Base-by-base conservation (phyloP, 2,113 vertebrate genomes). In the Gasterosteus nipponicus region DNA sequence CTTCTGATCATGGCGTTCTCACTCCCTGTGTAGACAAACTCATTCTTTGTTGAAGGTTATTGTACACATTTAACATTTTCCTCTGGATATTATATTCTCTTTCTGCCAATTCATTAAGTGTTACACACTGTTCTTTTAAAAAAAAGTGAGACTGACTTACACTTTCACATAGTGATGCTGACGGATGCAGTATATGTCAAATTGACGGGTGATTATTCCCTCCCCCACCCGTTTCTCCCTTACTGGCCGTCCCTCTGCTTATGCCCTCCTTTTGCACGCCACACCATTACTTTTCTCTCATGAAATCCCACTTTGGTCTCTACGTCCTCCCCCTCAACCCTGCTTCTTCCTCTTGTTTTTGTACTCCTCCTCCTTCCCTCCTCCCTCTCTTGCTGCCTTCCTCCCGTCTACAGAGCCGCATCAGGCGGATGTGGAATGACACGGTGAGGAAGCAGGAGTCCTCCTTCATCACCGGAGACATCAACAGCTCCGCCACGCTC, bases 341-440 rank as follows among this genome's bases (percentile, higher is more conserved):
- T 3, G 6, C 41, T 33, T 31, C 57, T 46, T 29, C n/a, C 10
- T 29, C 26, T 29, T 29, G 26, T 10, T 53, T 62, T 56, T 22
- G 39, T 38, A 29, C 70, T 51, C 67, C 65, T 70, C 33, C 42
- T 76, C 67, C 53, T n/a, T 39, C 53, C 53, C 51, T 19, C 19
- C 15, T 15, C 46, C 64, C 62, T 66, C 58, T 38, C 18, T 56
- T 1, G 19, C 51, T 54, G 57, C 71, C 41, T 77, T 51, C 59
- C 26, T 73, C 56, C 64, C 68, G 59, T 62, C 69, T 66, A 49
- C 85, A 99, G 98, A 99, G 98, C 92, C 98, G 98, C 70, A 99
- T 99, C 87, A 96, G 98, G 85, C 95, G 98, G 91, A 99, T 99
- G 98, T 99, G 98, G 98, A 99, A 99, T 72, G 98, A 99, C 94